Evolutionary conservation across 2,888 invertebrate species (phyloP).

Genomic region (Pachydiplax longipennis): DNA sequence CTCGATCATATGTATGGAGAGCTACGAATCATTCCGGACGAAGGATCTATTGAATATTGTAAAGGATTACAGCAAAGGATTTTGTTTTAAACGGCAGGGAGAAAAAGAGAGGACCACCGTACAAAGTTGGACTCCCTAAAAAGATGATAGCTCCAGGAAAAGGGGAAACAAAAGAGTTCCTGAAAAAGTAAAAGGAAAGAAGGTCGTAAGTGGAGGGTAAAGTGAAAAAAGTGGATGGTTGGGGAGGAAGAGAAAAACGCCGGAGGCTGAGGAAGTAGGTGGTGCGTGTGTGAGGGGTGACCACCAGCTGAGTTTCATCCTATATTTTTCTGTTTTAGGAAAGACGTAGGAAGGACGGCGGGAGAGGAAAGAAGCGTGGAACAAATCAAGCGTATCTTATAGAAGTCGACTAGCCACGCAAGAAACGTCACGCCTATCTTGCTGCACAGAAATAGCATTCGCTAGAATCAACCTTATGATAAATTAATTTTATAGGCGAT

Average conservation of each 20-base stretch:
- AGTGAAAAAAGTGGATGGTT: not conserved
- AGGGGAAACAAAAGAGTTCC: not conserved
- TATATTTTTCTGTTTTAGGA: not conserved
- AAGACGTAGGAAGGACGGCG: not conserved
- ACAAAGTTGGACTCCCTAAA: not conserved
- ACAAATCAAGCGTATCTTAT: not conserved
- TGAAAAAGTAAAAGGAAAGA: constrained; percentile 22
- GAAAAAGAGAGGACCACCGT: not conserved
- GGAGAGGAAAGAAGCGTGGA: not conserved
- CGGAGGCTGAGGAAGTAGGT: not conserved
- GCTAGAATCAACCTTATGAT: too few species aligned
- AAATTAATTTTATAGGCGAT: too few species aligned
- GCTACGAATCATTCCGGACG: too few species aligned
- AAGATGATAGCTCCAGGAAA: not conserved
- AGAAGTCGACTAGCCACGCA: not conserved
- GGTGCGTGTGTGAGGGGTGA: not conserved
- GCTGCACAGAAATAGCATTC: not conserved
- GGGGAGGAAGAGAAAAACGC: not conserved
- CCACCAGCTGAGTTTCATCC: constrained; percentile 23
- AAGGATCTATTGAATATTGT: too few species aligned
- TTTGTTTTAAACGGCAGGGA: not conserved
- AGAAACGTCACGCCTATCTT: not conserved
- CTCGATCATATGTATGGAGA: too few species aligned
- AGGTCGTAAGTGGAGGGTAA: not conserved
- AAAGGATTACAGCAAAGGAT: not conserved